These are phyloP conservation scores for Emys orbicularis DNA, from an alignment of 2,797 vertebrate species.

Conservation along the genomic window DNA sequence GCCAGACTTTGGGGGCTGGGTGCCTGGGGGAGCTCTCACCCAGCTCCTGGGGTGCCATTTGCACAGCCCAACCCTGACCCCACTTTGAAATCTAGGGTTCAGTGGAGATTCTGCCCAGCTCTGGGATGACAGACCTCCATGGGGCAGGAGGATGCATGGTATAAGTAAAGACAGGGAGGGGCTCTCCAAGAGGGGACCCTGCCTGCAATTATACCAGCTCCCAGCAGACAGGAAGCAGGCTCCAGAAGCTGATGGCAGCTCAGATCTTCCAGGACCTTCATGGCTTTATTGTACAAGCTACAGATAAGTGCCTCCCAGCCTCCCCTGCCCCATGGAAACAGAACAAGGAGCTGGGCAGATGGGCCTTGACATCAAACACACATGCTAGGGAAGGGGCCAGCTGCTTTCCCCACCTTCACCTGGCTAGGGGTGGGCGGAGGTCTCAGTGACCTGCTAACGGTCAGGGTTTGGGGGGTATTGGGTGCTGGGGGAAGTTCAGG, in stretches of 20 bases:
- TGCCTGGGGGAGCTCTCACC: not conserved
- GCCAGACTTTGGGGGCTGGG: not conserved
- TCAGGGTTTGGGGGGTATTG: not conserved
- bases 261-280: not conserved
- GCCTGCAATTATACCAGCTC: not conserved
- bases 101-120: not conserved
- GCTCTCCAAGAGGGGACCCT: not conserved
- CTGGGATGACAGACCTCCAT: not conserved
- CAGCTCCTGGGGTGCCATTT: not conserved
- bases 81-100: not conserved
- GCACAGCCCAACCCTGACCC: not conserved
- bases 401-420: not conserved
- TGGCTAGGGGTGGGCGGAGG: not conserved
- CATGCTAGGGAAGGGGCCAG: too few species aligned
- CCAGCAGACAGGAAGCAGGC: not conserved
- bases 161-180: accelerated
- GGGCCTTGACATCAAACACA: not conserved
- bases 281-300: not conserved
- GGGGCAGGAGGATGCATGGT: accelerated
- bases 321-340: not conserved
- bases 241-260: not conserved
- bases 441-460: not conserved
- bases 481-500: not conserved
- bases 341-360: not conserved
- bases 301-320: not conserved